Evolutionary conservation across 2,888 invertebrate species (phyloP).

Genomic region (Chrysodeixis includens): DNA sequence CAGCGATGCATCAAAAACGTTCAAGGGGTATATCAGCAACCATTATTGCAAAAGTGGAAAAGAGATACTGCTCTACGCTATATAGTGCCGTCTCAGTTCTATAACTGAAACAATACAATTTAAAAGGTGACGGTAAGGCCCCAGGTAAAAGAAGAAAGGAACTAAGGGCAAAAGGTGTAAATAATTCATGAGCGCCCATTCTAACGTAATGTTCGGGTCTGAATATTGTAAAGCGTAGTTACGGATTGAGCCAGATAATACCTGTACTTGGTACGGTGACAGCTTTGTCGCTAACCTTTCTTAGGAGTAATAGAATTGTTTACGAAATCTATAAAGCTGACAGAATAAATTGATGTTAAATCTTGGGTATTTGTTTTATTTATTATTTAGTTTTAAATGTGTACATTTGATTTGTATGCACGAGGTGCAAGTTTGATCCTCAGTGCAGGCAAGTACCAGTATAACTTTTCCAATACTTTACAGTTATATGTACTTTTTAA

Average conservation of each 20-base stretch:
- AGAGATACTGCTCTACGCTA: too few relatives aligned
- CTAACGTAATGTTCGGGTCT: conserved; percentile 33
- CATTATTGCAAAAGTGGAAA: too few relatives aligned
- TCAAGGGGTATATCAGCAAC: not conserved
- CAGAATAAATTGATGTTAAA: not conserved
- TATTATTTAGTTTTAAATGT: too few relatives aligned
- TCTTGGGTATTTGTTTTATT: too few relatives aligned
- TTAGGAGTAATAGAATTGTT: conserved; percentile 1
- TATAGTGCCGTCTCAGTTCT: not conserved
- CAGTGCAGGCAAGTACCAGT: too few relatives aligned
- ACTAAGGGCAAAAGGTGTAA: conserved; percentile 29
- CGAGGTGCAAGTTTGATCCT: too few relatives aligned
- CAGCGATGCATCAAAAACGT: conserved; percentile 12
- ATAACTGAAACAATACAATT: too few relatives aligned
- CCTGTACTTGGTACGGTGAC: conserved; percentile 12
- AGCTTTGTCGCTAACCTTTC: conserved; percentile 21
- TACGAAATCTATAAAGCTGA: conserved; percentile 5
- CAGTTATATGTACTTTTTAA: too few relatives aligned
- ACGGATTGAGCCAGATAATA: conserved; percentile 39
- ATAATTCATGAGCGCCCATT: conserved; percentile 51
- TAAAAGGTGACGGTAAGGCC: too few relatives aligned
- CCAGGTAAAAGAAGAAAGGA: conserved; percentile 15
- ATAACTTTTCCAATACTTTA: too few relatives aligned
- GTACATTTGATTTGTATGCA: too few relatives aligned
- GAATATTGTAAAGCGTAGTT: conserved; percentile 45